Evolutionary conservation across 2,888 invertebrate species (phyloP), one percentile per base, ranked within the genome.

Genomic region (Augiades crinisus): DNA sequence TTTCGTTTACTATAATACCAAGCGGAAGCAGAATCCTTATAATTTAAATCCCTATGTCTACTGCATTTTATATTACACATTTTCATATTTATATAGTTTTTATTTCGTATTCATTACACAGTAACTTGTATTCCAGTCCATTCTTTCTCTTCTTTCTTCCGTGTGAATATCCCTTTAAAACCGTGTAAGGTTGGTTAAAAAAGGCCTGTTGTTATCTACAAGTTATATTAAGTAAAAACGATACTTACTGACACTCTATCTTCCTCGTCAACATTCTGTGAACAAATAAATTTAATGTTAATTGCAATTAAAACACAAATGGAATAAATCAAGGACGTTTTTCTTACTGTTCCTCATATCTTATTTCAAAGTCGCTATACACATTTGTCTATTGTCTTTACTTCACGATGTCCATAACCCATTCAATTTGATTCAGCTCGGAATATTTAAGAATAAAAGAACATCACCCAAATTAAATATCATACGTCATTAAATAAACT

Each of bases 231-330:
- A n/a, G 27, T 27, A 27, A 46, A 37, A 37, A 34, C 17, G 64
- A 67, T 78, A 93, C 94, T 94, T 87, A 95, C 95, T 82, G 94
- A 94, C 68, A 92, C 93, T 72, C 93, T 90, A 79, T 95, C 95
- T 75, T 94, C 94, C 72, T 95, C 94, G 67, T 94, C 94, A 61
- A 91, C 87, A 64, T 92, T 92, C 93, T 93, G 92, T 65, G 81
- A 90, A 91, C 76, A 91, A 81, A 83, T 63, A 56, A 36, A 22
- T 17, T 34, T 33, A 43, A 30, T 19, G 7, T 33, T 22, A 37
- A 52, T 27, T 27, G 27, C 27, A 27, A 10, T 27, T 27, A 27
- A 27, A 27, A 27, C 17, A 24, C 10, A 13, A 16, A 41, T 17
- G 3, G 14, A 16, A 34, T 17, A 34, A 16, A 34, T 27, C 27